Base-by-base conservation (phyloP, 2,888 invertebrate species). In the Hesperia comma region DNA sequence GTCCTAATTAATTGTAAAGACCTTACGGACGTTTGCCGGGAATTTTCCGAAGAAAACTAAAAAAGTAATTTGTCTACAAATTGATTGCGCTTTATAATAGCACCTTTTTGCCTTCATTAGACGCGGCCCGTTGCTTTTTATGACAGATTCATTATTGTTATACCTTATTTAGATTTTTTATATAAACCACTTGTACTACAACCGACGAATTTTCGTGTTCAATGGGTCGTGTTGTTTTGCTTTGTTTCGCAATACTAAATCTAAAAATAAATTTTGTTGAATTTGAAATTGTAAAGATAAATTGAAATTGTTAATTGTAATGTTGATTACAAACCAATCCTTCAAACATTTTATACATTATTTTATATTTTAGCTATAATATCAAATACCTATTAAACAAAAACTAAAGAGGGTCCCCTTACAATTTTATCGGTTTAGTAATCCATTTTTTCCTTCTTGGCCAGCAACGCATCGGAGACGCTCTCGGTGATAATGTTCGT, bases 41-140 rank as follows among this genome's bases (percentile, higher is more conserved):
- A 63, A 57, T 57, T 49, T 63, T 53, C 40, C 53, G 1, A 21
- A 32, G 26, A 32, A 51, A 58, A 57, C 57, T 58, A 58, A 51
- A 62, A 41, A 63, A 49, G 57, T 64, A 58, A 64, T 66, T 66
- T 60, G 64, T 60, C 43, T 70, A 73, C 72, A 75, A 79, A 79
- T 80, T 80, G 79, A 83, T 82, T 80, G 77, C 78, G 71, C 75
- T 79, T 79, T 78, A 72, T 79, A 80, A 81, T 80, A 79, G 78
- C 77, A 76, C 72, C 63, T 71, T 71, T 73, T 71, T 72, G 78
- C 80, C 82, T 80, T 86, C 82, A 82, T 85, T 85, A 87, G 85
- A 74, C 73, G 69, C 72, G 81, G 75, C 75, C 74, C 77, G 79
- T 82, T 77, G 81, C 79, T 82, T 85, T 84, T 85, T 83, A 86